Evolutionary conservation across 2,797 vertebrate genomes (phyloP).

Genomic region (Lepilemur septentrionalis): DNA sequence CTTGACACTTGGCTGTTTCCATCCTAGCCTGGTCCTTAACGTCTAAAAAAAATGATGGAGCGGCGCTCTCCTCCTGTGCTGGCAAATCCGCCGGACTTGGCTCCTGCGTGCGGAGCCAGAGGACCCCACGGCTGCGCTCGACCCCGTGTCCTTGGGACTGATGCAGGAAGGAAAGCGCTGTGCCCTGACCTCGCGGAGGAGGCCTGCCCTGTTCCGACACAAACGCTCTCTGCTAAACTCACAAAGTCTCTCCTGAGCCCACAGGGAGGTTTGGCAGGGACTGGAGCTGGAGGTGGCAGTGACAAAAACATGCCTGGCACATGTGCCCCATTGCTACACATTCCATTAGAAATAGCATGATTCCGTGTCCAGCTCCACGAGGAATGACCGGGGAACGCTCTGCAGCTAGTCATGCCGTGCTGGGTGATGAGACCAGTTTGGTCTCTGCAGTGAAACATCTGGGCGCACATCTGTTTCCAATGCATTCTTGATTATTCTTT

Average conservation of each 20-base stretch:
- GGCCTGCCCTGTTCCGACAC: not conserved
- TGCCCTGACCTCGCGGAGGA: not conserved
- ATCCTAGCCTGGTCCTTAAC: rapidly evolving
- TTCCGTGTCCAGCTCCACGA: rapidly evolving
- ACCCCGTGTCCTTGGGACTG: too few relatives aligned
- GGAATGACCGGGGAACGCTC: not conserved
- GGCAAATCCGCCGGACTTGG: not conserved
- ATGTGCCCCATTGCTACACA: not conserved
- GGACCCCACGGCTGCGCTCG: not conserved
- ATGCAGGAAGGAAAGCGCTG: not conserved
- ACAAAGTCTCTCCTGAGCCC: not conserved
- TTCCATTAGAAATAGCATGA: not conserved
- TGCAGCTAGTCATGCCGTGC: not conserved
- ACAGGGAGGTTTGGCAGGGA: not conserved
- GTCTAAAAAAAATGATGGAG: not conserved
- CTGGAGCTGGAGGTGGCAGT: not conserved
- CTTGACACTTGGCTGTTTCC: not conserved
- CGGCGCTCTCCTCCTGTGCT: not conserved
- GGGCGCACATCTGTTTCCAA: constrained; percentile 34
- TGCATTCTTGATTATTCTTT: constrained; percentile 59
- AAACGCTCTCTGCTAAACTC: not conserved
- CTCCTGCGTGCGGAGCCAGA: not conserved
- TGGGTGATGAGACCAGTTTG: not conserved
- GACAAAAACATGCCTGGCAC: not conserved
- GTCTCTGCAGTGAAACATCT: not conserved